phyloP scores from a whole-genome alignment of 2,797 vertebrate genomes.

The Molossus alvarezi region DNA sequence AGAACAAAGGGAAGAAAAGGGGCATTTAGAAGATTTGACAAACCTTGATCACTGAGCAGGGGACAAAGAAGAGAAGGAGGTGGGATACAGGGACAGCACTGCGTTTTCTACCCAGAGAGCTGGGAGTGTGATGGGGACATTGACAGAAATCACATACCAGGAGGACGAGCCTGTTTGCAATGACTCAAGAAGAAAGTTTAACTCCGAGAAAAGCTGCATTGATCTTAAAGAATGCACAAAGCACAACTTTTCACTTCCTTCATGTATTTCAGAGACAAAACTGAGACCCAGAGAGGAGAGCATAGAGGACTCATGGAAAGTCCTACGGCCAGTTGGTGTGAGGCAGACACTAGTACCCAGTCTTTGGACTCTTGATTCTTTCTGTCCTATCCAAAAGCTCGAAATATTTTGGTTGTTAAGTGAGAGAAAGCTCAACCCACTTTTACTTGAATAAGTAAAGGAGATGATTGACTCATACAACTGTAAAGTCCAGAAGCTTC shows the following conservation, averaged over 20 bases:
- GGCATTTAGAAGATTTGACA: background rate
- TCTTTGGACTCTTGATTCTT: constrained; percentile 5
- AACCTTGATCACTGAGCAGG: background rate
- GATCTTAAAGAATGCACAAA: background rate
- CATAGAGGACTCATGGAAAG: background rate
- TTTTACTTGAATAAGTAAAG: background rate
- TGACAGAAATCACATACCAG: background rate
- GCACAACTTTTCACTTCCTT: background rate
- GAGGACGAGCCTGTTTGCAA: background rate
- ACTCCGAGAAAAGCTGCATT: background rate
- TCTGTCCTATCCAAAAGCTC: background rate
- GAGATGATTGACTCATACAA: background rate
- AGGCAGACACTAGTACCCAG: background rate
- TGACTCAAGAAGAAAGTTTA: background rate
- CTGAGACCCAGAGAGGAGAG: background rate
- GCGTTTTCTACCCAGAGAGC: background rate
- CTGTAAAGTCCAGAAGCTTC: background rate
- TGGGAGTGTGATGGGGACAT: background rate
- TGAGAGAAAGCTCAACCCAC: background rate
- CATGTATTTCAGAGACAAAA: background rate
- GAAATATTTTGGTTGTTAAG: background rate
- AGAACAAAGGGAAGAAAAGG: background rate
- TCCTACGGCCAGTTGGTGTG: background rate
- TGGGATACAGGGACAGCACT: background rate
- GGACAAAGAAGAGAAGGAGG: background rate